phyloP scores from a whole-genome alignment of 2,888 invertebrate genomes.

The Drepanosiphum platanoidis region DNA sequence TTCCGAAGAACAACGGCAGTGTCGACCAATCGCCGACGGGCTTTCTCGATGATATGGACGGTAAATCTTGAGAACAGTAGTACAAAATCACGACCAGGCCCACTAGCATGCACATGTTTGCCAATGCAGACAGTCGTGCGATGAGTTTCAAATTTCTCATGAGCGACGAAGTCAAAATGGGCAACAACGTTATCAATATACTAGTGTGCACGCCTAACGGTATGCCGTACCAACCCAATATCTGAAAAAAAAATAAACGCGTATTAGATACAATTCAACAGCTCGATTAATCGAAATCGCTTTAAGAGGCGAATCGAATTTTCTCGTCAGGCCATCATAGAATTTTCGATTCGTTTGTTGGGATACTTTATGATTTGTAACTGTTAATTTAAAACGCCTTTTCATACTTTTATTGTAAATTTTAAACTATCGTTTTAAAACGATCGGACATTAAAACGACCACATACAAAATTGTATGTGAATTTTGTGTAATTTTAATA shows the following conservation, averaged over 20 bases:
- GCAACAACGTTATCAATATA: slow-evolving; percentile 78
- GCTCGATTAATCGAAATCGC: no score
- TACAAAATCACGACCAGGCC: slow-evolving; percentile 82
- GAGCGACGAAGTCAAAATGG: slow-evolving; percentile 78
- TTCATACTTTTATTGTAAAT: no score
- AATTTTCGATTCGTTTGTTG: no score
- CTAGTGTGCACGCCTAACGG: slow-evolving; percentile 73
- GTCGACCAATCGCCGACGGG: slow-evolving; percentile 71
- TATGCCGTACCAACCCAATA: slow-evolving; percentile 73
- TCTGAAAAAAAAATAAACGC: slow-evolving; percentile 70
- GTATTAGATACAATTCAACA: slow-evolving; percentile 66
- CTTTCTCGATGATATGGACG: slow-evolving; percentile 72
- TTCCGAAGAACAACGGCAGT: slow-evolving; percentile 92
- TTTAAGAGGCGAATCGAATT: no score
- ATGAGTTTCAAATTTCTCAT: slow-evolving; percentile 81
- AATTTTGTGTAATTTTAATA: no score
- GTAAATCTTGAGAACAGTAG: slow-evolving; percentile 79
- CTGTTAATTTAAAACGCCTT: no score
- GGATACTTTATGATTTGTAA: no score
- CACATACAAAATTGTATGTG: no score
- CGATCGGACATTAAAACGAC: no score
- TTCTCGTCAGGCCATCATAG: no score
- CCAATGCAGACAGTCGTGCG: slow-evolving; percentile 81
- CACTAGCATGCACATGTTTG: slow-evolving; percentile 79
- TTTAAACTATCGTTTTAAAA: no score